Evolutionary conservation across 2,797 vertebrate genomes (phyloP).

Genomic region (Centropyge bicolor): DNA sequence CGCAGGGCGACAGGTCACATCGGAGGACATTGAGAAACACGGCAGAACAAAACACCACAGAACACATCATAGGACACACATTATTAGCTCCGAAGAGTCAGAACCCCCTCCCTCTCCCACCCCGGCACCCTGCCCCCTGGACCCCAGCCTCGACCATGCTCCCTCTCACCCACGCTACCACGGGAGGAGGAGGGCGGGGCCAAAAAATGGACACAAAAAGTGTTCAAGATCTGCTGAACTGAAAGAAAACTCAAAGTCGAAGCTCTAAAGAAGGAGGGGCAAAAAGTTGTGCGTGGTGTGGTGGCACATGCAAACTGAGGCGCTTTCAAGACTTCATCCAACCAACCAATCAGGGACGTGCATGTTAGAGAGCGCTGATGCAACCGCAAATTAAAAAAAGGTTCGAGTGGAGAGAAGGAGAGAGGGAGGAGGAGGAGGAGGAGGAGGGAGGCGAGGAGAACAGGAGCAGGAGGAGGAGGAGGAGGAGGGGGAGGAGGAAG

Average conservation of each 20-base stretch:
- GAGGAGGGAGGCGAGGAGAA: conserved; percentile 48
- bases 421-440: conserved; percentile 50
- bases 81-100: conserved; percentile 57
- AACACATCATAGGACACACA: conserved; percentile 69
- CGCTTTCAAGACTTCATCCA: conserved; percentile 92
- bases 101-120: conserved; percentile 22
- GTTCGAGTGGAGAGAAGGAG: conserved; percentile 74
- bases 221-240: conserved; percentile 79
- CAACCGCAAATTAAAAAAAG: conserved; percentile 90
- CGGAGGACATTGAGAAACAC: conserved; percentile 56
- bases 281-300: conserved; percentile 82
- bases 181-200: conserved; percentile 36
- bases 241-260: conserved; percentile 77
- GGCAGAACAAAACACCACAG: conserved; percentile 66
- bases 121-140: conserved; percentile 47
- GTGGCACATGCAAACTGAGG: conserved; percentile 97
- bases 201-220: conserved; percentile 72
- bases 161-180: conserved; percentile 73
- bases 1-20: conserved; percentile 12
- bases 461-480: conserved; percentile 9
- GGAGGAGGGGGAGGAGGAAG: conserved; percentile 59
- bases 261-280: conserved; percentile 74
- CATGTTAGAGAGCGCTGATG: conserved; percentile 93
- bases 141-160: conserved; percentile 87
- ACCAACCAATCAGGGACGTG: conserved; percentile 93